Percentiles rank a stretch among this genome's conserved stretches.
phyloP scores from a whole-genome alignment of 2,797 vertebrate species.

The Artibeus lituratus region DNA sequence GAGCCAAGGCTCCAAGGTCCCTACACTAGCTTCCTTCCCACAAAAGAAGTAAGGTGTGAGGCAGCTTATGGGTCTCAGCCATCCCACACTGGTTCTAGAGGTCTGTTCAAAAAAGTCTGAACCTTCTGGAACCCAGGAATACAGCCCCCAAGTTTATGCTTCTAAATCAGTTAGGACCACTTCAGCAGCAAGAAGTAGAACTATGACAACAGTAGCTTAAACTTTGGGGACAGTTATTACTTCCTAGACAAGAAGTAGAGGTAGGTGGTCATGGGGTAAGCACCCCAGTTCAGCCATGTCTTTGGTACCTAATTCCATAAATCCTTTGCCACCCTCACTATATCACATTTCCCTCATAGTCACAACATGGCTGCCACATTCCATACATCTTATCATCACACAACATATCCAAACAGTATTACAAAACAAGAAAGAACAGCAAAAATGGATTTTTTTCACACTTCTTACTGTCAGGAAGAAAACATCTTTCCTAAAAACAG shows the following conservation, averaged over 20 bases:
- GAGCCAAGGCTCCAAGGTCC: neutral
- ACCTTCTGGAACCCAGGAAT: neutral
- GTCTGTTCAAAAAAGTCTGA: neutral
- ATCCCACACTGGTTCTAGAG: neutral
- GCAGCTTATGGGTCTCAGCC: neutral
- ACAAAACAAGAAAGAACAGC: neutral
- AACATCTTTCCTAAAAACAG: neutral
- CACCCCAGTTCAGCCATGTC: neutral
- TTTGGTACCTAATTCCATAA: neutral
- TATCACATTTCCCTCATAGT: neutral
- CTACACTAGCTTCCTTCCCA: neutral
- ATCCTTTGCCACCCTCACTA: neutral
- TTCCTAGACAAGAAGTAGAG: neutral
- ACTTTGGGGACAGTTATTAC: neutral
- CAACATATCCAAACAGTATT: neutral
- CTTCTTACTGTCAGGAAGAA: neutral
- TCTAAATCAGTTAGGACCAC: neutral
- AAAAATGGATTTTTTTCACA: neutral
- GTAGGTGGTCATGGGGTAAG: neutral
- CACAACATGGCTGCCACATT: neutral
- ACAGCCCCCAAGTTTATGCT: neutral
- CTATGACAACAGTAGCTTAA: neutral
- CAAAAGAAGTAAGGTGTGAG: neutral
- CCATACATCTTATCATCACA: neutral
- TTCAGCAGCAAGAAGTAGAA: neutral